phyloP scores from a whole-genome alignment of 37 sponge, comb jelly and placozoan genomes.

The Agelas oroides region DNA sequence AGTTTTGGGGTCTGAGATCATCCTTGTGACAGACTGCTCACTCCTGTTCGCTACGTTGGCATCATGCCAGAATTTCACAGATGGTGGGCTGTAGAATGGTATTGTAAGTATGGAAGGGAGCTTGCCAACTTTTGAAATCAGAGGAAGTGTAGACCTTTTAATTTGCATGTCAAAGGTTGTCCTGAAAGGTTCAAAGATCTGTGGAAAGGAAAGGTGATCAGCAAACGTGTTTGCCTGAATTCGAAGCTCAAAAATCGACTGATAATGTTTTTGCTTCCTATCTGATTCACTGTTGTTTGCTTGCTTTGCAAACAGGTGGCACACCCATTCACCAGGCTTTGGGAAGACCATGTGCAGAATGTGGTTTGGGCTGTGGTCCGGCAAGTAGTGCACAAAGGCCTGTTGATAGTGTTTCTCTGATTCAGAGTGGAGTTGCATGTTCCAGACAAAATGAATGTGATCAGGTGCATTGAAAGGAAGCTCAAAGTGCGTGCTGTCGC shows the following conservation, averaged over 20 bases:
- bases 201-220: background rate
- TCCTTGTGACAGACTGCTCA: background rate
- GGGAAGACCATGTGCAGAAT: conserved; percentile 23
- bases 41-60: background rate
- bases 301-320: background rate
- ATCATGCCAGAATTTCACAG: conserved; percentile 3
- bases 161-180: background rate
- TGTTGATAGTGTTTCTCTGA: background rate
- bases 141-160: background rate
- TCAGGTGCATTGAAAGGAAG: conserved; percentile 18
- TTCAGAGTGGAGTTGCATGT: background rate
- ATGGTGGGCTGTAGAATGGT: background rate
- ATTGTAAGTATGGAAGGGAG: background rate
- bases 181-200: background rate
- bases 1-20: background rate
- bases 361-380: background rate
- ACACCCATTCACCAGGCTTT: conserved; percentile 14
- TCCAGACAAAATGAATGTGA: background rate
- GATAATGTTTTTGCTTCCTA: no score
- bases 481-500: background rate
- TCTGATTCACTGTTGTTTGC: background rate
- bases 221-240: background rate
- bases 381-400: background rate
- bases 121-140: background rate
- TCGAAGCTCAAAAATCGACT: background rate